Evolutionary conservation across 1,140 invertebrate genomes (phyloP).

Genomic region (Caenorhabditis tropicalis): DNA sequence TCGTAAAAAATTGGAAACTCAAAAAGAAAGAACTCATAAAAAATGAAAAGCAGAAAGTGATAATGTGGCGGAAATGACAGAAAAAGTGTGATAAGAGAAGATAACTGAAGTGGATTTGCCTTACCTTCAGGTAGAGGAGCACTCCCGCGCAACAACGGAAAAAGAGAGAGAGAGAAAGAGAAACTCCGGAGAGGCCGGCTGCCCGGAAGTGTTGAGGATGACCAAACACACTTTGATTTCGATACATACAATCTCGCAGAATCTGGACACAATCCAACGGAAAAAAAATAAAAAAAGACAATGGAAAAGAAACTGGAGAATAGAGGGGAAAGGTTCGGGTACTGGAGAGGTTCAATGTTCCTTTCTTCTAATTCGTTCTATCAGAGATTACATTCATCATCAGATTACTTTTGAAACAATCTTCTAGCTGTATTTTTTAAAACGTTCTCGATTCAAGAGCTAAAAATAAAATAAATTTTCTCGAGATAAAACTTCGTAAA

Average conservation of each 20-base stretch:
- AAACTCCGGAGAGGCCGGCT: background rate
- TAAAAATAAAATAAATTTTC: too few species aligned
- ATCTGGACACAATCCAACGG: conserved; percentile 19
- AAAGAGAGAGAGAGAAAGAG: too few species aligned
- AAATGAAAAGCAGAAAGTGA: background rate
- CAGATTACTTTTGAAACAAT: too few species aligned
- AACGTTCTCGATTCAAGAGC: too few species aligned
- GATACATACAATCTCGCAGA: conserved; percentile 23
- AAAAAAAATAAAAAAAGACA: background rate
- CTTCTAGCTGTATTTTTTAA: too few species aligned
- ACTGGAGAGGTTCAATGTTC: too few species aligned
- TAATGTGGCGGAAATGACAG: conserved; percentile 12
- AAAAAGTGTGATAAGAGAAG: conserved; percentile 36
- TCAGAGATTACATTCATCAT: too few species aligned
- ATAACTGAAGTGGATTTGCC: background rate
- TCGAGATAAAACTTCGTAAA: too few species aligned
- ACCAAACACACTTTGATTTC: conserved; percentile 36
- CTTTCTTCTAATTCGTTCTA: too few species aligned
- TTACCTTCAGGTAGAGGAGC: background rate
- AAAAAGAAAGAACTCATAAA: background rate
- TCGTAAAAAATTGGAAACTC: background rate
- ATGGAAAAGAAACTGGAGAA: background rate
- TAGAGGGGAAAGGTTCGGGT: background rate
- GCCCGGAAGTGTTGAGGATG: conserved; percentile 36
- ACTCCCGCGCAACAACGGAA: background rate